A percentile compares a stretch with the other conserved stretches of the same genome.
These are phyloP conservation scores for Okapia johnstoni DNA, from an alignment of 2,113 vertebrate species.

Conservation along the genomic window DNA sequence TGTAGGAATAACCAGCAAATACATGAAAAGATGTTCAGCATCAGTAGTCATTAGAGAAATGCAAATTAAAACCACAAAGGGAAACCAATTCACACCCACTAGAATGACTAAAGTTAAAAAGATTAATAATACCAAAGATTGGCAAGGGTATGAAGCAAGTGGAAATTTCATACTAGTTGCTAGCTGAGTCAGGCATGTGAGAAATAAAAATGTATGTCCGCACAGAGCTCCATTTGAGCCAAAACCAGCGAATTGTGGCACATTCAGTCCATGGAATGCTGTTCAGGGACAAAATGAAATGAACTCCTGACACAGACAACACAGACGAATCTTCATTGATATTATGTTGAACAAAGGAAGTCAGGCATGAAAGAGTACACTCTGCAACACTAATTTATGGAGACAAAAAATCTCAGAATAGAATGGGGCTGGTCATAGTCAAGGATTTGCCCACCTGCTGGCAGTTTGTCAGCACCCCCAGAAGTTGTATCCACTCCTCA, in stretches of 20 bases:
- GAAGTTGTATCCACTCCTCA: not conserved
- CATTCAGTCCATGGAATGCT: not conserved
- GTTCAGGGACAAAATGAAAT: not conserved
- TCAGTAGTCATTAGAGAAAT: constrained; percentile 47
- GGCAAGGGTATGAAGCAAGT: not conserved
- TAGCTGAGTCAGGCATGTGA: no score
- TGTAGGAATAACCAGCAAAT: not conserved
- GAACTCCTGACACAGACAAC: not conserved
- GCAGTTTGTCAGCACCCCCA: not conserved
- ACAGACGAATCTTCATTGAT: not conserved
- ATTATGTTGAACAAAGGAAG: not conserved
- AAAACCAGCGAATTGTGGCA: not conserved
- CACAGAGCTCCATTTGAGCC: no score
- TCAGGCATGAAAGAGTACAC: not conserved
- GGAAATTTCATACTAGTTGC: no score
- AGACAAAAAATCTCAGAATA: not conserved
- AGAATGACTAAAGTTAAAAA: constrained; percentile 26
- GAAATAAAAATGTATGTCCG: not conserved
- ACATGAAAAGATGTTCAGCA: not conserved
- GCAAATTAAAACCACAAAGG: constrained; percentile 41
- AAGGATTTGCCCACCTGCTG: not conserved
- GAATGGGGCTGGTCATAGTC: not conserved
- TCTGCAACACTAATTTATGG: not conserved
- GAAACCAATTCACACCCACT: not conserved
- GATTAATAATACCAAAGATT: not conserved